These are phyloP conservation scores for Vidua macroura DNA, from an alignment of 2,113 vertebrate species.

Conservation along the genomic window DNA sequence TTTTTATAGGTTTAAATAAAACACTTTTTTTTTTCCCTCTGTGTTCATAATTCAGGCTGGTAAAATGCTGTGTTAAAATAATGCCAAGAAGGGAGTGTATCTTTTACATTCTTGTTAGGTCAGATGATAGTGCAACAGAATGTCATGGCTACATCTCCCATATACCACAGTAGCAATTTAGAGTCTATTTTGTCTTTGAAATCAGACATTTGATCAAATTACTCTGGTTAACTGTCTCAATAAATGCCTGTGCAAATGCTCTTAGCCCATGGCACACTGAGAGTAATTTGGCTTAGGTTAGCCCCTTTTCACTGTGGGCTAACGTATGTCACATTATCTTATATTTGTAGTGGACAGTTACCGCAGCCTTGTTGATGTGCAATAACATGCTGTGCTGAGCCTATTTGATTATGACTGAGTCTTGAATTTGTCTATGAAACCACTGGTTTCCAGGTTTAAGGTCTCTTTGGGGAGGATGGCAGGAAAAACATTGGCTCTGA, in stretches of 20 bases:
- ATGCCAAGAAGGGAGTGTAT: conserved; percentile 13
- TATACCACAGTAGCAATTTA: conserved; percentile 54
- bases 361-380: background rate
- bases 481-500: conserved; percentile 5
- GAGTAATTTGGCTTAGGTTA: conserved; percentile 50
- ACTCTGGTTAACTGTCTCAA: conserved; percentile 47
- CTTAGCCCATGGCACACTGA: conserved; percentile 24
- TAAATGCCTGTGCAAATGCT: conserved; percentile 47
- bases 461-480: background rate
- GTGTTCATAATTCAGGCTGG: conserved; percentile 58
- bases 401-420: background rate
- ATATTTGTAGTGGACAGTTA: conserved; percentile 37
- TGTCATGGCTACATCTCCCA: conserved; percentile 15
- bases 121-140: conserved; percentile 53
- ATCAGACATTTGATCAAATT: conserved; percentile 52
- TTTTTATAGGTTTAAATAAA: conserved; percentile 61
- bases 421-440: conserved; percentile 3
- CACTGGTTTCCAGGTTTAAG: conserved; percentile 25
- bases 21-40: background rate
- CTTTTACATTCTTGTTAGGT: conserved; percentile 44
- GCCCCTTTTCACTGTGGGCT: conserved; percentile 42
- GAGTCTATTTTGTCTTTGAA: conserved; percentile 58
- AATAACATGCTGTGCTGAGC: background rate
- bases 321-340: conserved; percentile 34
- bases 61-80: conserved; percentile 46